These are phyloP conservation scores for Leistus spinibarbis DNA, from an alignment of 2,888 invertebrate genomes.

Conservation along the genomic window DNA sequence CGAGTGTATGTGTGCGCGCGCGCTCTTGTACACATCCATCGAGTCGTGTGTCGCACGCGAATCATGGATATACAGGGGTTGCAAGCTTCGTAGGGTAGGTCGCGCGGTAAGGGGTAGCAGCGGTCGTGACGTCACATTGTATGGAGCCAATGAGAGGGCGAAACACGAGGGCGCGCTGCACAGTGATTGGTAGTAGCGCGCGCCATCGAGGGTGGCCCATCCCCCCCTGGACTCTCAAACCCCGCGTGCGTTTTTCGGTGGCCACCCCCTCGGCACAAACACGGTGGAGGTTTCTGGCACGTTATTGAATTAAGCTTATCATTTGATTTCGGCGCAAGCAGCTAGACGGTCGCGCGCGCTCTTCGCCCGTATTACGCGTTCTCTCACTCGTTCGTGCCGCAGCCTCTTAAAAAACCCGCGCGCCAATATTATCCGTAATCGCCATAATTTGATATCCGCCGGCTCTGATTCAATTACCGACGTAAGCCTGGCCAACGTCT, in stretches of 20 bases:
- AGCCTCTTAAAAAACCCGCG: slow-evolving; percentile 52
- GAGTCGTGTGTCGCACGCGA: slow-evolving; percentile 47
- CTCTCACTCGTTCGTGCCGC: slow-evolving; percentile 47
- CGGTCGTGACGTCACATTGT: slow-evolving; percentile 46
- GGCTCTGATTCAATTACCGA: slow-evolving; percentile 55
- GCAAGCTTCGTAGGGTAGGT: slow-evolving; percentile 51
- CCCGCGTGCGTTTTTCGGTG: slow-evolving; percentile 47
- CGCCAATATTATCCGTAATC: slow-evolving; percentile 57
- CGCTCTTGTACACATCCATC: slow-evolving; percentile 43
- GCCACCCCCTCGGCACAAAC: slow-evolving; percentile 54
- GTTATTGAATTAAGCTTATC: slow-evolving; percentile 84
- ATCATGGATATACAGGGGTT: slow-evolving; percentile 47
- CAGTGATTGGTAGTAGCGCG: slow-evolving; percentile 39
- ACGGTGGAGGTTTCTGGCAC: slow-evolving; percentile 52
- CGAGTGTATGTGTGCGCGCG: slow-evolving; percentile 41
- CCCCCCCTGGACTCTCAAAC: slow-evolving; percentile 40
- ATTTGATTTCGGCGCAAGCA: slow-evolving; percentile 66
- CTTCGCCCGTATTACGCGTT: slow-evolving; percentile 49
- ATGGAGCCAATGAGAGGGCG: neutral
- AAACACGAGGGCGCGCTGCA: slow-evolving; percentile 43
- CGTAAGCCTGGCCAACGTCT: slow-evolving; percentile 6
- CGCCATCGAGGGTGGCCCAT: slow-evolving; percentile 42
- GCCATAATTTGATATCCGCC: slow-evolving; percentile 58
- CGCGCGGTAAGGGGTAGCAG: slow-evolving; percentile 45
- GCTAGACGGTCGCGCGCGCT: slow-evolving; percentile 56